phyloP scores from a whole-genome alignment of 2,797 vertebrate genomes.

The Rhinoraja longicauda region DNA sequence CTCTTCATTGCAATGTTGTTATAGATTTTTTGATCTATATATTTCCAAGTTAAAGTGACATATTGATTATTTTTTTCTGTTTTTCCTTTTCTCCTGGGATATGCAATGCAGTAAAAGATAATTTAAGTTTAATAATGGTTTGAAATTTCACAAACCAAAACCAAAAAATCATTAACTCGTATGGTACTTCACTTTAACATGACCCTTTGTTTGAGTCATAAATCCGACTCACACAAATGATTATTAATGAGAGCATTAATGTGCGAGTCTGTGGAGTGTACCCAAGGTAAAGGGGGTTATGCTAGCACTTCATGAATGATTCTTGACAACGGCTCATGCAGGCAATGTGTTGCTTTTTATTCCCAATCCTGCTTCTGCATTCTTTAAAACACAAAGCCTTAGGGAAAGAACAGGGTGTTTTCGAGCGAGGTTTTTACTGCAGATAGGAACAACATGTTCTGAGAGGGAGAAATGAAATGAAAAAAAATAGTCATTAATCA shows the following conservation, averaged over 20 bases:
- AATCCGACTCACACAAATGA: not conserved
- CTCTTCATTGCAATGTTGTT: not conserved
- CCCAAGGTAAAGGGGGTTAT: not conserved
- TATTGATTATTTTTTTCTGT: not conserved
- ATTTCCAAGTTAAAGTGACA: slow-evolving; percentile 21
- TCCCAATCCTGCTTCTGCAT: not conserved
- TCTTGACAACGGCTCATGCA: not conserved
- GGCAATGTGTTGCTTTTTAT: not conserved
- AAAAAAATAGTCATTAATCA: not conserved
- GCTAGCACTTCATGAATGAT: not conserved
- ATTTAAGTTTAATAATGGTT: not conserved
- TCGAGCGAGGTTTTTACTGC: not conserved
- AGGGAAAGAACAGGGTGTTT: slow-evolving; percentile 7
- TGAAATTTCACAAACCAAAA: not conserved
- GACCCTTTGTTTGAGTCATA: not conserved
- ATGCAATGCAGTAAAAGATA: not conserved
- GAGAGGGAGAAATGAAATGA: not conserved
- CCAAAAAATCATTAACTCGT: not conserved
- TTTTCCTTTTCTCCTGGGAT: not conserved
- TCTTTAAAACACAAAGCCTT: not conserved
- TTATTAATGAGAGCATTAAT: not conserved
- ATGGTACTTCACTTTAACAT: not conserved
- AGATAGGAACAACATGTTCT: not conserved
- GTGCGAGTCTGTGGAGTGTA: not conserved
- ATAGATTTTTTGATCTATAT: not conserved